phyloP scores from a whole-genome alignment of 2,113 vertebrate species.

The Abramis brama region DNA sequence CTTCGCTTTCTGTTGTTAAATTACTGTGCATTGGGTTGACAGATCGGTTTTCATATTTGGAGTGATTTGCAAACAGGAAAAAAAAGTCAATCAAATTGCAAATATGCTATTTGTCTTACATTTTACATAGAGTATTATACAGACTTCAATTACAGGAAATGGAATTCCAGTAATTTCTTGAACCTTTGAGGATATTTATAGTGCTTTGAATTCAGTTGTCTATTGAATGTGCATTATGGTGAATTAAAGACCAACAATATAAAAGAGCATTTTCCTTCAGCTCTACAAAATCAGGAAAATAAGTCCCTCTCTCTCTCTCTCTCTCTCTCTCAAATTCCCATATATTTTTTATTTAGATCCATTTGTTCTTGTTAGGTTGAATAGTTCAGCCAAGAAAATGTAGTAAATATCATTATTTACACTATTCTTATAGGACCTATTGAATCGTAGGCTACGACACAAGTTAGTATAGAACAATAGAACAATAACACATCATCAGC shows the following conservation, averaged over 20 bases:
- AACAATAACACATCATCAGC: too few relatives aligned
- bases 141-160: slow-evolving; percentile 37
- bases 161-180: slow-evolving; percentile 42
- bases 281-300: background rate
- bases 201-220: slow-evolving; percentile 4
- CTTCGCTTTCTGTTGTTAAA: background rate
- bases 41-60: background rate
- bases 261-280: slow-evolving; percentile 36
- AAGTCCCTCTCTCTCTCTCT: background rate
- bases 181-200: slow-evolving; percentile 62
- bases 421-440: too few relatives aligned
- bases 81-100: background rate
- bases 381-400: too few relatives aligned
- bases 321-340: too few relatives aligned
- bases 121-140: background rate
- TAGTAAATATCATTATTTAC: too few relatives aligned
- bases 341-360: too few relatives aligned
- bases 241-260: slow-evolving; percentile 60
- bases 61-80: background rate
- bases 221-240: slow-evolving; percentile 56
- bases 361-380: too few relatives aligned
- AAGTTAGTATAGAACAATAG: too few relatives aligned
- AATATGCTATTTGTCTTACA: background rate
- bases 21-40: background rate
- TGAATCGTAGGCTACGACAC: too few relatives aligned